Percentiles rank a stretch among this genome's conserved stretches.
Conservation (phyloP, 2,797 vertebrate genomes). For the Microctenopoma lineatum region DNA sequence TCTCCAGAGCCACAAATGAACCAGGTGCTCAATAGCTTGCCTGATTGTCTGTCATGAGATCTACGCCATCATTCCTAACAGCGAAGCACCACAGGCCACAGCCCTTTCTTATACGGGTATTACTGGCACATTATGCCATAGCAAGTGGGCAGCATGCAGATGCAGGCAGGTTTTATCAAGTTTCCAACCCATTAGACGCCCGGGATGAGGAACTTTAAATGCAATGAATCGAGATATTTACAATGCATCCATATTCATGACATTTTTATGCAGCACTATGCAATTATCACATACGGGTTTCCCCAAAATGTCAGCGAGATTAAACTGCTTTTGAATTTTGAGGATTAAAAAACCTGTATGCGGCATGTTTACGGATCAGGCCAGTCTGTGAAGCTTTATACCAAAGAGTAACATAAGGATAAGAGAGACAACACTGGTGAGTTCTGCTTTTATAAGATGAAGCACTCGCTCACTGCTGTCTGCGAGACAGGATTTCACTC, state of each 20-base stretch:
- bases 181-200: slow-evolving; percentile 14
- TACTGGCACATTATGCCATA: slow-evolving; percentile 17
- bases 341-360: slow-evolving; percentile 43
- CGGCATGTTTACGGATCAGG: slow-evolving; percentile 45
- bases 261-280: slow-evolving; percentile 19
- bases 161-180: slow-evolving; percentile 33
- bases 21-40: slow-evolving; percentile 30
- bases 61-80: slow-evolving; percentile 32
- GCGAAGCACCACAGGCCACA: slow-evolving; percentile 20
- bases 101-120: slow-evolving; percentile 33
- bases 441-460: slow-evolving; percentile 33
- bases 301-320: slow-evolving; percentile 54
- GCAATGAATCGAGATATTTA: slow-evolving; percentile 20
- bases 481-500: slow-evolving; percentile 42
- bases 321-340: slow-evolving; percentile 41
- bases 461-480: slow-evolving; percentile 38
- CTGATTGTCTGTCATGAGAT: slow-evolving; percentile 54
- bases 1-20: slow-evolving; percentile 74
- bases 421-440: slow-evolving; percentile 35
- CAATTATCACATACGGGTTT: slow-evolving; percentile 41
- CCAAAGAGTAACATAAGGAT: slow-evolving; percentile 21
- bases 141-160: slow-evolving; percentile 19
- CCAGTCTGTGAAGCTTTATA: slow-evolving; percentile 40
- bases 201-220: slow-evolving; percentile 16
- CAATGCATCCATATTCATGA: slow-evolving; percentile 52